phyloP scores from a whole-genome alignment of 2,888 invertebrate species.

The Luperina nickerlii region DNA sequence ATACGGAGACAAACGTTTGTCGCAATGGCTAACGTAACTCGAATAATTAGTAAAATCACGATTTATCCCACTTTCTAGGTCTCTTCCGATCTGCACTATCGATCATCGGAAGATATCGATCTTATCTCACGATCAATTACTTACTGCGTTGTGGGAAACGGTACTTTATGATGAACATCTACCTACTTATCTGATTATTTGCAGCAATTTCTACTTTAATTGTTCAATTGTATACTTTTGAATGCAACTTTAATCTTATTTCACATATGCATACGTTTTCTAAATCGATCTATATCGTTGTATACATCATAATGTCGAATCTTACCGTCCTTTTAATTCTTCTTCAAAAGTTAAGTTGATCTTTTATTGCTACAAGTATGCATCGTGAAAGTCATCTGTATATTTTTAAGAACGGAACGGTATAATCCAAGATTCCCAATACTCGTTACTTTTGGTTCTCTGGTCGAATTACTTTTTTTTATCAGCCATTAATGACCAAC shows the following conservation, averaged over 20 bases:
- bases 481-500: no score
- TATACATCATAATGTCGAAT: background rate
- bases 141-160: slow-evolving; percentile 76
- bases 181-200: slow-evolving; percentile 64
- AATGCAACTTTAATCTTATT: slow-evolving; percentile 20
- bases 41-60: slow-evolving; percentile 88
- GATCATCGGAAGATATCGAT: slow-evolving; percentile 84
- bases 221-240: slow-evolving; percentile 45
- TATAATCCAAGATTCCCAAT: background rate
- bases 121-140: slow-evolving; percentile 78
- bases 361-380: background rate
- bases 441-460: background rate
- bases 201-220: slow-evolving; percentile 48
- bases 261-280: slow-evolving; percentile 3
- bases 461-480: background rate
- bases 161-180: slow-evolving; percentile 71
- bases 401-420: background rate
- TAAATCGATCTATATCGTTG: background rate
- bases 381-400: background rate
- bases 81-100: slow-evolving; percentile 83
- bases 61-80: slow-evolving; percentile 86
- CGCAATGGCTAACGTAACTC: slow-evolving; percentile 84
- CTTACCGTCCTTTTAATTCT: no score
- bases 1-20: slow-evolving; percentile 84
- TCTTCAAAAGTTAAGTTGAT: background rate